Evolutionary conservation across 2,113 vertebrate species (phyloP), one percentile per base, ranked within the genome.

Genomic region (Vulpes vulpes): DNA sequence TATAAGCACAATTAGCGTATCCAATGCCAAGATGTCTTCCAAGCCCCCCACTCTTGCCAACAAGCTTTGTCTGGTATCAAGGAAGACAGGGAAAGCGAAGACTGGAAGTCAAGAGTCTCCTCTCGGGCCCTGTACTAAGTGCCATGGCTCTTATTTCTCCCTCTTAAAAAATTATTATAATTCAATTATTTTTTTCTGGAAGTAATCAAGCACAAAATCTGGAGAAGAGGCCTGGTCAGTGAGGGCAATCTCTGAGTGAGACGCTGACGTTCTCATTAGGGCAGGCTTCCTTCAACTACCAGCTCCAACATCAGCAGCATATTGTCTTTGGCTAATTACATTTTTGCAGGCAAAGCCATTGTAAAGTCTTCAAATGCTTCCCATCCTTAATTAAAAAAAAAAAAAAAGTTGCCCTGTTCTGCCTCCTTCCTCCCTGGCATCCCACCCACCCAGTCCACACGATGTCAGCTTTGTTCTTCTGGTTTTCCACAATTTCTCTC

Each of bases 311-410:
- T 89, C 92, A 15, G 95, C 92, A 96, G 38, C 97, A 95, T 84
- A 96, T 79, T 96, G 97, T 98, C 96, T 98, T 97, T 0, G 0
- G 98, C 97, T 99, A 98, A 99, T 98, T 98, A 98, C 88, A 97
- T 98, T 98, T 92, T 97, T 94, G 71, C 93, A 38, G 94, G 97
- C 95, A 98, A 95, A 98, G 96, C 94, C 92, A 67, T 35, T 67
- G 79, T 74, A 76, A 79, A 97, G 87, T 96, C 97, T 98, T 97
- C 96, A 95, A 35, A 67, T 96, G 97, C 95, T 97, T 92, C 81
- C 67, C 53, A 71, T 97, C 96, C 64, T 79, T 84, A 73, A 95
- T 94, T 51, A 86, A 96, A 93, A 59, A 90, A 73, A 55, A 55
- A 69, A 14, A 69, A 65, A 22, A 78, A 51, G 11, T n/a, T 57